phyloP scores from a whole-genome alignment of 2,113 vertebrate species.

The Dicrurus megarhynchus region DNA sequence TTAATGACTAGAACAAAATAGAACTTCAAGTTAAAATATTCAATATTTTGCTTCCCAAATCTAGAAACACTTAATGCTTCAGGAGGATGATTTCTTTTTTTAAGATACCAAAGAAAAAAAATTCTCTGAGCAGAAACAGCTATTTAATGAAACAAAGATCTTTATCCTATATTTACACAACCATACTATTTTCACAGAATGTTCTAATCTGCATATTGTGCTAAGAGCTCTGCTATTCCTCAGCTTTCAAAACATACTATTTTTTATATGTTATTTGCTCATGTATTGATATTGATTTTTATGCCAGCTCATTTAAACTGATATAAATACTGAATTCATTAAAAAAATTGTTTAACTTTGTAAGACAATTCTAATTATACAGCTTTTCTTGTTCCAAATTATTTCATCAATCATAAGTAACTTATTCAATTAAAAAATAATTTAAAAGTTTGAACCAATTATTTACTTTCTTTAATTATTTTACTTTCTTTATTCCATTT shows the following conservation, averaged over 20 bases:
- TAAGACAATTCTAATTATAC: not conserved
- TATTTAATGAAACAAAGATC: not conserved
- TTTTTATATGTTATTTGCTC: not conserved
- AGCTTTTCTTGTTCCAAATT: not conserved
- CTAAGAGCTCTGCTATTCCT: not conserved
- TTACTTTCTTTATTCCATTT: not conserved
- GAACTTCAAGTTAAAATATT: not conserved
- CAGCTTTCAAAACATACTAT: not conserved
- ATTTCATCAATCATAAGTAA: not conserved
- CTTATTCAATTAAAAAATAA: not conserved
- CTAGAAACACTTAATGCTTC: not conserved
- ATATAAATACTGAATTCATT: not conserved
- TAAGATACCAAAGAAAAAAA: not conserved
- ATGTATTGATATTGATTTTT: not conserved
- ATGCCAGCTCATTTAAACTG: not conserved
- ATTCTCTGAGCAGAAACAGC: not conserved
- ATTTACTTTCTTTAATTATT: not conserved
- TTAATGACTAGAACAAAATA: not conserved
- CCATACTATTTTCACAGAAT: not conserved
- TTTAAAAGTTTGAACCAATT: not conserved
- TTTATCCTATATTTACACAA: not conserved
- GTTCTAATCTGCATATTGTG: not conserved
- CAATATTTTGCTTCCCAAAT: not conserved
- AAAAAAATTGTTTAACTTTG: not conserved
- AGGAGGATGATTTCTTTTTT: not conserved